phyloP scores from a whole-genome alignment of 2,797 vertebrate genomes.

The Pelochelys cantorii region DNA sequence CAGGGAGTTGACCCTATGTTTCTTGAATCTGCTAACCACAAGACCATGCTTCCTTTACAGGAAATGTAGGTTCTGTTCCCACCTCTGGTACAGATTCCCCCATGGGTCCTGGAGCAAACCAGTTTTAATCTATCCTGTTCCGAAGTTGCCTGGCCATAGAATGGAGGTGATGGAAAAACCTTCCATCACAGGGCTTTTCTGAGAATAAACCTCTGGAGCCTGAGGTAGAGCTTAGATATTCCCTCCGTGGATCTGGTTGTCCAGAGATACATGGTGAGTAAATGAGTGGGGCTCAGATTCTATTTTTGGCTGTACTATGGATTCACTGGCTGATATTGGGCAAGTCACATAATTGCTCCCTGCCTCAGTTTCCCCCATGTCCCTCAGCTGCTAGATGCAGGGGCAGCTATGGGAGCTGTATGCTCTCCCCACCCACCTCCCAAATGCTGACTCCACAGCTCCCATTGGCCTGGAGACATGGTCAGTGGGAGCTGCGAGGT shows the following conservation, averaged over 20 bases:
- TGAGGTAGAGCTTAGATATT: not conserved
- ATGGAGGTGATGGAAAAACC: not conserved
- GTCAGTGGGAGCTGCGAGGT: too few relatives aligned
- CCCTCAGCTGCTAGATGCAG: too few relatives aligned
- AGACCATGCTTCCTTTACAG: not conserved
- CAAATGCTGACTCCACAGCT: rapidly evolving
- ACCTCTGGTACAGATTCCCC: not conserved
- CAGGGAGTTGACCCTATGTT: not conserved
- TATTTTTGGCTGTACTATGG: not conserved
- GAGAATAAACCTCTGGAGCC: not conserved
- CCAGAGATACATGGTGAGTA: not conserved
- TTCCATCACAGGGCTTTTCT: not conserved
- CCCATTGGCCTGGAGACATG: too few relatives aligned
- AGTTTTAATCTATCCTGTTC: not conserved
- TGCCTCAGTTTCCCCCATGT: not conserved
- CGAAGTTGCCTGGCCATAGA: not conserved
- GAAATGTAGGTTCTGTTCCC: not conserved
- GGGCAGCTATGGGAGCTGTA: too few relatives aligned
- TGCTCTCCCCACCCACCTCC: too few relatives aligned
- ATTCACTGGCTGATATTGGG: not conserved
- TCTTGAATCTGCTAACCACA: not conserved
- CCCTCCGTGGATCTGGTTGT: not conserved
- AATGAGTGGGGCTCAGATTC: not conserved
- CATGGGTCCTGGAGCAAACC: not conserved
- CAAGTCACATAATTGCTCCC: not conserved